A percentile compares a stretch with the other conserved stretches of the same genome.
Conservation (phyloP, 2,113 vertebrate species). For the Siphamia tubifer region DNA sequence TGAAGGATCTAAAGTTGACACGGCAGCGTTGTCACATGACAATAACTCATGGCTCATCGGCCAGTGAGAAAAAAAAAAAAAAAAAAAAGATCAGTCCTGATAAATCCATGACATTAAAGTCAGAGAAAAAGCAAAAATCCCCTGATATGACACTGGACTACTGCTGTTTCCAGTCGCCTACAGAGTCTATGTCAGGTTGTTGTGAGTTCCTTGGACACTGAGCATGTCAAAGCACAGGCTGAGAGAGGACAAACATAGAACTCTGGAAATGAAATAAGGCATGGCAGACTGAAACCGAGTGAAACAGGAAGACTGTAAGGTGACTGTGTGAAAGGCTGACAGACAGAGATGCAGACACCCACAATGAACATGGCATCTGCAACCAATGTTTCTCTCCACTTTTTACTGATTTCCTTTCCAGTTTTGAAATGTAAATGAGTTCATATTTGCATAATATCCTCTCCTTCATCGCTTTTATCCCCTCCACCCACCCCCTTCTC, state of each 20-base stretch:
- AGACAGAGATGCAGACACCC: neutral
- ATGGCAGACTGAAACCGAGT: neutral
- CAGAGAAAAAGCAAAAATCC: too few species aligned
- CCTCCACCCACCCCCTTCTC: conserved; percentile 34
- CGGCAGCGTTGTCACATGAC: too few species aligned
- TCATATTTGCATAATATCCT: conserved; percentile 65
- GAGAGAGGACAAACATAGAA: conserved; percentile 6
- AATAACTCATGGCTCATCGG: too few species aligned
- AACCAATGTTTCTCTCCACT: conserved; percentile 39
- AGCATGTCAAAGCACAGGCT: conserved; percentile 1
- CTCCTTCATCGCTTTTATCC: conserved; percentile 41
- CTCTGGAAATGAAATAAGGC: neutral
- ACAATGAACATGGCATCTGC: conserved; percentile 24
- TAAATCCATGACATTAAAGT: too few species aligned
- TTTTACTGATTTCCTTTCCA: conserved; percentile 46
- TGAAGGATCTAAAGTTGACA: too few species aligned
- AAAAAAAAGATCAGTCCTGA: too few species aligned
- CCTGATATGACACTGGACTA: too few species aligned
- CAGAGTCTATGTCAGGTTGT: neutral
- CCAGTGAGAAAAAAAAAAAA: too few species aligned
- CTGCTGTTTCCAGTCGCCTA: neutral
- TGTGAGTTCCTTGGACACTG: neutral
- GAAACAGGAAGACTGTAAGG: neutral
- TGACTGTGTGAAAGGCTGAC: neutral
- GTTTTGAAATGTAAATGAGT: conserved; percentile 72